Evolutionary conservation across 2,113 vertebrate genomes (phyloP), one percentile per base, ranked within the genome.

Genomic region (Dicerorhinus sumatrensis): DNA sequence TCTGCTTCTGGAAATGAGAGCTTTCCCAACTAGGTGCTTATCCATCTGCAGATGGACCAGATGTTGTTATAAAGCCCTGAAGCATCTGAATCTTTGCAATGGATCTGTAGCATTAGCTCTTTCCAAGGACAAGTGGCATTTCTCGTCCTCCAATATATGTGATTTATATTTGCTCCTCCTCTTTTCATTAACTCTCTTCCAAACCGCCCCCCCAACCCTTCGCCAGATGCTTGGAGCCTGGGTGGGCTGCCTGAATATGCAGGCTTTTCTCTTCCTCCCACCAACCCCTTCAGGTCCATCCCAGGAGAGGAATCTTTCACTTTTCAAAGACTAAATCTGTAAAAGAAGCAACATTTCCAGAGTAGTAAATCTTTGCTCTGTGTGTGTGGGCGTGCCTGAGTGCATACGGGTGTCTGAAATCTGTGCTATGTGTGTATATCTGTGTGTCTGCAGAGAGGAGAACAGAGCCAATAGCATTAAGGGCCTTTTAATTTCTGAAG

Each of bases 301-400:
- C 69, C 79, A 86, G 73, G 80, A 91, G 72, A 62, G 58, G 65
- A 89, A 39, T 60, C 67, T 89, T 77, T 90, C 56, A 65, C 4
- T 80, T 88, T 93, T 85, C 96, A 76, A 88, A 92, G 91, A 94
- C 91, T 96, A 91, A 87, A 87, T 95, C 90, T 87, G 31, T 94
- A 17, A 75, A 70, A 83, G 56, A 62, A n/a, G 54, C 62, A 60
- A 25, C 31, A 39, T 87, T 83, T 92, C 51, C 36, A 92, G 86
- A 86, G 84, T n/a, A 79, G 31, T 83, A 51, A 84, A 90, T 80
- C 82, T 70, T 29, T 18, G n/a, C 48, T 85, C 4, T 23, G 13
- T 67, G 60, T 92, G 58, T n/a, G 48, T 21, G 46, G 70, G 80
- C 21, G 5, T 27, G 80, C 18, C 0, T 16, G 58, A 10, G 36